These are phyloP conservation scores for Elysia chlorotica DNA, from an alignment of 1,140 invertebrate genomes.

Conservation along the genomic window DNA sequence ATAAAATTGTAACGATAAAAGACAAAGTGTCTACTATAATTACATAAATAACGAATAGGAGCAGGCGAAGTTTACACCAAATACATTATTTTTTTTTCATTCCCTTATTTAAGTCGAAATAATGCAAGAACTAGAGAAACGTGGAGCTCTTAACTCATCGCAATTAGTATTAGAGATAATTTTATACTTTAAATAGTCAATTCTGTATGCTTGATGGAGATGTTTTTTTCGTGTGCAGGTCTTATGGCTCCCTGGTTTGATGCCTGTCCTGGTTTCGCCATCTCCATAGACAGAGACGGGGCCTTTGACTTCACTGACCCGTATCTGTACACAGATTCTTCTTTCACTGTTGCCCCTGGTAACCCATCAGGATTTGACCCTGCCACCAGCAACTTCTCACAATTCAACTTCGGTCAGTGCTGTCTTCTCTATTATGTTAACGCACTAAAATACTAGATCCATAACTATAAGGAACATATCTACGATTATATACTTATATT, in stretches of 20 bases:
- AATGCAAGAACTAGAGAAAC: background rate
- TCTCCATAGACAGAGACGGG: conserved; percentile 24
- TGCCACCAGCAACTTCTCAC: background rate
- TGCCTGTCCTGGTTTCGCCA: conserved; percentile 31
- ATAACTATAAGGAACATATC: no score
- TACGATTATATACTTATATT: no score
- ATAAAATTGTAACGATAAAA: background rate
- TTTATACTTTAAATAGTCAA: background rate
- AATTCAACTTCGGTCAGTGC: conserved; percentile 14
- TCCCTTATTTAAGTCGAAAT: background rate
- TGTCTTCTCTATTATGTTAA: no score
- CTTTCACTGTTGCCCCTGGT: conserved; percentile 31
- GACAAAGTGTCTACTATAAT: background rate
- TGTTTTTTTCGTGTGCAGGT: conserved; percentile 16
- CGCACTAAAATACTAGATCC: no score
- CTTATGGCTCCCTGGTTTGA: conserved; percentile 40
- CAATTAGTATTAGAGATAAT: background rate
- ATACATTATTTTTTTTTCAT: background rate
- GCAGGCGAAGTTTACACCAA: background rate
- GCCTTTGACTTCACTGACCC: conserved; percentile 29
- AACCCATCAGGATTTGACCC: conserved; percentile 28
- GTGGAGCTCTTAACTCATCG: no score
- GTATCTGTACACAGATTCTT: conserved; percentile 15
- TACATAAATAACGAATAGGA: background rate
- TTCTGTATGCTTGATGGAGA: background rate